phyloP scores from a whole-genome alignment of 2,797 vertebrate genomes.

The Trematomus bernacchii region DNA sequence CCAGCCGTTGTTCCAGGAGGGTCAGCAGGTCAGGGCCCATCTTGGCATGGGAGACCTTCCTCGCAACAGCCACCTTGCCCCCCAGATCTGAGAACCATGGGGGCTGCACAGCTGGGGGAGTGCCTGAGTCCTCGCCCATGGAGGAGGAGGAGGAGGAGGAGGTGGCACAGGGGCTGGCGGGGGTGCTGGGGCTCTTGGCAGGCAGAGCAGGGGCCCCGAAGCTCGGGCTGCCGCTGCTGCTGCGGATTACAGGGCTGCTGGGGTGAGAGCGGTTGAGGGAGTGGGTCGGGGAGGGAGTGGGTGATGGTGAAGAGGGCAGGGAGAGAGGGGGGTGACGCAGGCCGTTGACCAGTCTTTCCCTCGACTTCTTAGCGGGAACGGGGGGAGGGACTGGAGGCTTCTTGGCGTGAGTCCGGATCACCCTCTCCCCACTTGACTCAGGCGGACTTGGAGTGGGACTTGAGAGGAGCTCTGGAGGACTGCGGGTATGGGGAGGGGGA shows the following conservation, averaged over 20 bases:
- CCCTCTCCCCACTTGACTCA: constrained; percentile 69
- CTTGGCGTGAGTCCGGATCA: constrained; percentile 87
- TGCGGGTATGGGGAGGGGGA: constrained; percentile 47
- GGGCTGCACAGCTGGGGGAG: constrained; percentile 81
- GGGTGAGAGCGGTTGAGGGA: constrained; percentile 75
- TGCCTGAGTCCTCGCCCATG: constrained; percentile 80
- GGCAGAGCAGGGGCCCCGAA: constrained; percentile 75
- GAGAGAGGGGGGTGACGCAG: constrained; percentile 83
- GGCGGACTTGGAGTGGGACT: constrained; percentile 73
- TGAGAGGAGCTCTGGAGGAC: constrained; percentile 58
- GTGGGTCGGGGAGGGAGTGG: constrained; percentile 74
- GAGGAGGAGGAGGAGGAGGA: constrained; percentile 59
- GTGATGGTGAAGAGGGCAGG: constrained; percentile 80
- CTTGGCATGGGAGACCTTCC: constrained; percentile 89
- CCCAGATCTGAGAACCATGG: constrained; percentile 91
- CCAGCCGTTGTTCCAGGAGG: constrained; percentile 91
- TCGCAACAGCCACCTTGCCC: constrained; percentile 85
- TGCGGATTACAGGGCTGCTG: constrained; percentile 72
- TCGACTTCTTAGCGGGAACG: constrained; percentile 96
- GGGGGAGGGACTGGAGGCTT: constrained; percentile 94
- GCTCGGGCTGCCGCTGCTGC: constrained; percentile 52
- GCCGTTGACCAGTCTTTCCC: constrained; percentile 93
- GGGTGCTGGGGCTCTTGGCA: constrained; percentile 76
- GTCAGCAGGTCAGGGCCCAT: constrained; percentile 89
- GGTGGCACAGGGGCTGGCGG: constrained; percentile 72